Evolutionary conservation across 2,797 vertebrate genomes (phyloP).

Genomic region (Euphonia xanthogaster): DNA sequence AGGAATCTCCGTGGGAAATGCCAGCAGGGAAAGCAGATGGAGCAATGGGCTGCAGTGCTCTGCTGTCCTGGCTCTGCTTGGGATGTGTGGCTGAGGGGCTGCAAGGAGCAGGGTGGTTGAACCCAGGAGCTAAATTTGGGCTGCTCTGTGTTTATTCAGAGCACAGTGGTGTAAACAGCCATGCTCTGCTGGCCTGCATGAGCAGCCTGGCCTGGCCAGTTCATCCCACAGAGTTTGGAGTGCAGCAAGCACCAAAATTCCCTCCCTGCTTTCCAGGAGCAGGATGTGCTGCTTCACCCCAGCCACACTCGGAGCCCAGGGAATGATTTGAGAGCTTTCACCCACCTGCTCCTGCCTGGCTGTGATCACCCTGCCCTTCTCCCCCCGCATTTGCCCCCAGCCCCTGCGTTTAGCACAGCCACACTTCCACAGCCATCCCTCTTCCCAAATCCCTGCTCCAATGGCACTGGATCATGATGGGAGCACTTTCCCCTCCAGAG

Average conservation of each 20-base stretch:
- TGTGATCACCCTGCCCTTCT: not conserved
- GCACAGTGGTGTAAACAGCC: not conserved
- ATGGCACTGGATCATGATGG: accelerated
- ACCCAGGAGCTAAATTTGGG: not conserved
- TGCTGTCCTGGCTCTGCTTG: not conserved
- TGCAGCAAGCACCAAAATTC: accelerated
- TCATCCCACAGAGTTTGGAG: not conserved
- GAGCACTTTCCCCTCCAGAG: not conserved
- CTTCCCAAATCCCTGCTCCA: not conserved
- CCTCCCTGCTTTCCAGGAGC: not conserved
- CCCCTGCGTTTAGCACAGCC: not conserved
- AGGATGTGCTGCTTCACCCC: not conserved
- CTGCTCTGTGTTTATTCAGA: not conserved
- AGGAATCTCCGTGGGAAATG: constrained; percentile 42
- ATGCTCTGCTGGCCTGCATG: not conserved
- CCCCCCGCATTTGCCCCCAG: not conserved
- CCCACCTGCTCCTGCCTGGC: not conserved
- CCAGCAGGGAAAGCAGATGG: not conserved
- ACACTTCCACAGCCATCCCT: not conserved
- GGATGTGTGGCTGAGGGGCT: not conserved
- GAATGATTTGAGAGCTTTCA: not conserved
- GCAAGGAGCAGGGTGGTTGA: not conserved
- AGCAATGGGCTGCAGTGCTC: not conserved
- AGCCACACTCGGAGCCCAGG: not conserved
- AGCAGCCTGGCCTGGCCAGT: not conserved